These are phyloP conservation scores for Phengaris arion DNA, from an alignment of 2,888 invertebrate genomes.

Conservation along the genomic window DNA sequence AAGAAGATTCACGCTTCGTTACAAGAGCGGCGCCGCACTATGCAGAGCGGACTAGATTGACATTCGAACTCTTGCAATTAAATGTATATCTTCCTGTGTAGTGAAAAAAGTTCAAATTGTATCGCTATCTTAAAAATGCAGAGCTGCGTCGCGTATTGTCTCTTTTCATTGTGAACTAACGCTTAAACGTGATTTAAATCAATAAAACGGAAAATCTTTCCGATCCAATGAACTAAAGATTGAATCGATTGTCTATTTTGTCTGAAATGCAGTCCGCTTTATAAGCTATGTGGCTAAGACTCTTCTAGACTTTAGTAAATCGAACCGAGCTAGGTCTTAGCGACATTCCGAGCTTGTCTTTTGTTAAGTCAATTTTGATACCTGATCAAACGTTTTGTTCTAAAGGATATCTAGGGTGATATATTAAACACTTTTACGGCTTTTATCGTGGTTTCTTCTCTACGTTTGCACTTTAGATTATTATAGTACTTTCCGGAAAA, in stretches of 20 bases:
- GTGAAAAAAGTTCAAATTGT: too few species aligned
- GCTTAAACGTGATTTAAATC: neutral
- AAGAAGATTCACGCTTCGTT: too few species aligned
- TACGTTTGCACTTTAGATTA: neutral
- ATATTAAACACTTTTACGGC: conserved; percentile 3
- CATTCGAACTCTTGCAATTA: too few species aligned
- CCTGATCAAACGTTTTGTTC: conserved; percentile 23
- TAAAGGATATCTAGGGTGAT: neutral
- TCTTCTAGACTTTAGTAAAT: conserved; percentile 11
- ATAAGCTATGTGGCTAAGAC: conserved; percentile 3
- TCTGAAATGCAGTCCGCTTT: conserved; percentile 1
- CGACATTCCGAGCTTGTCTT: conserved; percentile 1
- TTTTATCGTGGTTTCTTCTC: neutral
- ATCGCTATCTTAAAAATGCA: too few species aligned
- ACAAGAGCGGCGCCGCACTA: too few species aligned
- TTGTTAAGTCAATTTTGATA: conserved; percentile 21
- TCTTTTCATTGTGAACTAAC: too few species aligned
- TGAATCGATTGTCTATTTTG: conserved; percentile 8
- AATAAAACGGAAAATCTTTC: conserved; percentile 12
- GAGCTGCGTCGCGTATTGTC: too few species aligned
- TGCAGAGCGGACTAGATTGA: too few species aligned
- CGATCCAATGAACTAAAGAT: neutral
- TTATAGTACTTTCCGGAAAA: neutral
- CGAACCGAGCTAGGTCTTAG: conserved; percentile 12
- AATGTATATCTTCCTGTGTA: too few species aligned